Conservation (phyloP, 2,888 invertebrate genomes). For the Dorcus hopei region DNA sequence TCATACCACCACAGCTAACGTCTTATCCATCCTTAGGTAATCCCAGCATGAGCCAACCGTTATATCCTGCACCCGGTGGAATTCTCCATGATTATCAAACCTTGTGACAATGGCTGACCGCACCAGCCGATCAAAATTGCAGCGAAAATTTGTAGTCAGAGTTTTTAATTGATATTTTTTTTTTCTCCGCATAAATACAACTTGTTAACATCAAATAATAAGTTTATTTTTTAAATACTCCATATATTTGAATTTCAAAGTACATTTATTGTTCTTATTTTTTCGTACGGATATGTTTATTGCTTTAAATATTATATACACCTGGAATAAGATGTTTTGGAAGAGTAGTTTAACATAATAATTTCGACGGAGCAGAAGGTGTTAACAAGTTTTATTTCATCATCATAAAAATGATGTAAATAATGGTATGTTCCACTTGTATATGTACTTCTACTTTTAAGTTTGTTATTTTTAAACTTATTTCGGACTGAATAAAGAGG, state of each 20-base stretch:
- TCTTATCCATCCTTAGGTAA: constrained; percentile 39
- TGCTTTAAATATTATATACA: no score
- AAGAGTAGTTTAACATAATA: no score
- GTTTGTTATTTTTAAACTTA: constrained; percentile 15
- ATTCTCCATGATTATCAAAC: constrained; percentile 50
- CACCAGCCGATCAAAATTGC: constrained; percentile 27
- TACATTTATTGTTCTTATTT: no score
- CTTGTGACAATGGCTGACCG: constrained; percentile 50
- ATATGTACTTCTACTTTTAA: constrained; percentile 9
- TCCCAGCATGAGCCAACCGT: constrained; percentile 41
- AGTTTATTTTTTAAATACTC: no score
- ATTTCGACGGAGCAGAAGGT: not conserved
- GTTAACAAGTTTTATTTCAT: constrained; percentile 19
- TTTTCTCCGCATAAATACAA: constrained; percentile 9
- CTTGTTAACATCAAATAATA: constrained; percentile 10
- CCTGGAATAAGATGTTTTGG: no score
- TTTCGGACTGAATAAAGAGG: constrained; percentile 13
- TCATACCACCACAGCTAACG: constrained; percentile 34
- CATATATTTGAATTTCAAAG: not conserved
- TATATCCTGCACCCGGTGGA: constrained; percentile 45
- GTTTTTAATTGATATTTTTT: not conserved
- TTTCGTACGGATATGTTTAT: no score
- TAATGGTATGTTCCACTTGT: constrained; percentile 17
- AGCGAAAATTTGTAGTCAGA: constrained; percentile 24
- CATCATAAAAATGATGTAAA: constrained; percentile 9